Percentiles rank a stretch among this genome's conserved stretches.
Conservation (phyloP, 2,113 vertebrate species). For the Platycercus adscitus region DNA sequence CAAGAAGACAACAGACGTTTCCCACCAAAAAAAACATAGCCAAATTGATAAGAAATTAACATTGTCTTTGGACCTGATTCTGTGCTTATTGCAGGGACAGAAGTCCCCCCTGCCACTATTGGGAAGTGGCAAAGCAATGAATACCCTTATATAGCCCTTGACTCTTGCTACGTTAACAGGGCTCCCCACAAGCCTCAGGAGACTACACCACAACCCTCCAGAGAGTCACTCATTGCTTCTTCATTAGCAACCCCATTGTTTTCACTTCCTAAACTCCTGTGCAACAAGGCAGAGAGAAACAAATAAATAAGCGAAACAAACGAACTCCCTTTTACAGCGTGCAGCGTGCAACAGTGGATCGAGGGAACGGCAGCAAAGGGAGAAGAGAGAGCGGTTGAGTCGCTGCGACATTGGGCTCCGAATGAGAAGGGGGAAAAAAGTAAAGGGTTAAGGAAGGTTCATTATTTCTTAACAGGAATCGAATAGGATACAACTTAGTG, state of each 20-base stretch:
- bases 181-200: background rate
- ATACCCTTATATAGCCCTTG: background rate
- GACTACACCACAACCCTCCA: background rate
- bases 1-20: background rate
- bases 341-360: background rate
- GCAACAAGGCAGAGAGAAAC: background rate
- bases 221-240: background rate
- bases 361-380: background rate
- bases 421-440: background rate
- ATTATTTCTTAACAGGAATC: background rate
- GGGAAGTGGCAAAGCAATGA: background rate
- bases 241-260: background rate
- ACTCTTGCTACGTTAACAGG: accelerated
- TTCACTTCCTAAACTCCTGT: background rate
- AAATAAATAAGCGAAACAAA: background rate
- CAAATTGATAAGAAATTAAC: background rate
- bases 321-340: background rate
- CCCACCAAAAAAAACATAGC: background rate
- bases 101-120: background rate
- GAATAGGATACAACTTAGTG: conserved; percentile 59
- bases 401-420: background rate
- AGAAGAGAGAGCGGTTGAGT: background rate
- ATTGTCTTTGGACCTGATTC: background rate
- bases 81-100: background rate
- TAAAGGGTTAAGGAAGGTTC: conserved; percentile 30